A percentile compares a stretch with the other conserved stretches of the same genome.
Conservation (phyloP, 2,113 vertebrate species). For the Motacilla alba region DNA sequence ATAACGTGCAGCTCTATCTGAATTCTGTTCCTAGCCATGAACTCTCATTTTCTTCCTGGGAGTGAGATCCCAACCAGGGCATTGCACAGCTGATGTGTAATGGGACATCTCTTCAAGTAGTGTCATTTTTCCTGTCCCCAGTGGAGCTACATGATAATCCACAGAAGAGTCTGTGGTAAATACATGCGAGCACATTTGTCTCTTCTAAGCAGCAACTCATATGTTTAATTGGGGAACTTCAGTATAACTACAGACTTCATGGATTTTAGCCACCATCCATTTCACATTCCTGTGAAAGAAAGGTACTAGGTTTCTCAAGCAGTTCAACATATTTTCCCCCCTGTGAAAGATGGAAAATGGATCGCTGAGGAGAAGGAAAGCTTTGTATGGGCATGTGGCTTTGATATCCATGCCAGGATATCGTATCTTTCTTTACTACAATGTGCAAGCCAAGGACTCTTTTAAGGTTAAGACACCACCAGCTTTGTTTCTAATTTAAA, state of each 20-base stretch:
- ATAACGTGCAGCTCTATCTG: not conserved
- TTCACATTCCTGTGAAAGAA: not conserved
- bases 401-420: not conserved
- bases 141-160: not conserved
- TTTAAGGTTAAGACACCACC: not conserved
- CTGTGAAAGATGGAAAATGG: not conserved
- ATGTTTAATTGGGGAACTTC: not conserved
- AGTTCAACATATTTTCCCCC: not conserved
- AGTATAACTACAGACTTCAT: not conserved
- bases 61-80: not conserved
- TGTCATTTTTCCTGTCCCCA: not conserved
- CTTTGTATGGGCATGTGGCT: accelerated
- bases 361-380: not conserved
- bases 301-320: not conserved
- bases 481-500: conserved; percentile 11
- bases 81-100: not conserved
- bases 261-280: not conserved
- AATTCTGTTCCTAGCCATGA: not conserved
- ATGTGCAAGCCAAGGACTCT: not conserved
- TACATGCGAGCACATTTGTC: not conserved
- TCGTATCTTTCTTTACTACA: not conserved
- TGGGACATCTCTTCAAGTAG: not conserved
- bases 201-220: not conserved
- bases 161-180: not conserved
- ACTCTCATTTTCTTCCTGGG: not conserved